Evolutionary conservation across 2,113 vertebrate species (phyloP), one percentile per base, ranked within the genome.

Genomic region (Etheostoma spectabile): DNA sequence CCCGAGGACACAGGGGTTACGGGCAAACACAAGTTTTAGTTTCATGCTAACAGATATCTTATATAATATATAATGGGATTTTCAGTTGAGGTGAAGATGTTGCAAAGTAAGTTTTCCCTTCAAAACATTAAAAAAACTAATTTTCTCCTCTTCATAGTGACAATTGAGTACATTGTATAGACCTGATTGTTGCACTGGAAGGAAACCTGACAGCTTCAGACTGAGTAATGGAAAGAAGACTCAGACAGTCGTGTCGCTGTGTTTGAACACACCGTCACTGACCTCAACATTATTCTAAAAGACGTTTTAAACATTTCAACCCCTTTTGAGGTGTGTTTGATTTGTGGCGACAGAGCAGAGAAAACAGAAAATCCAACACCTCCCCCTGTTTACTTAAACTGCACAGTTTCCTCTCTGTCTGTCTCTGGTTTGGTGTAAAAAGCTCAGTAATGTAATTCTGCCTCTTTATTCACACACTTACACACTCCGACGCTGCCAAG

Each of bases 281-380:
- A 83, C 52, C 71, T 60, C 46, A 35, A 72, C 86, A 53, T 87
- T 38, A 82, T 42, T 84, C 77, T 74, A 27, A 30, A 60, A 33
- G 45, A 30, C 13, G 33, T 82, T 85, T 87, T 77, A 88, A 85
- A 88, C 85, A 85, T 74, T 51, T 80, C 60, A 74, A 30, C 21
- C 35, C 19, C 52, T 82, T 42, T 78, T 86, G 69, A 64, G 78
- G 48, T 62, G 70, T 2, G 2, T 80, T 87, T 86, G 83, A 85
- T 88, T 89, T 86, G 68, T 48, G 38, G 75, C 33, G 19, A 42
- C 62, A 19, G 64, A 79, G 77, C 48, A 80, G 74, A 70, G 56
- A 67, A 70, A n/a, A 49, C 75, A 77, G 59, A 82, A 45, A 62
- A 56, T 79, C 79, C 75, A 82, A 77, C 87, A 22, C n/a, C 46